These are phyloP conservation scores for Pygoscelis antarcticus DNA, from an alignment of 2,113 vertebrate genomes.

Conservation along the genomic window DNA sequence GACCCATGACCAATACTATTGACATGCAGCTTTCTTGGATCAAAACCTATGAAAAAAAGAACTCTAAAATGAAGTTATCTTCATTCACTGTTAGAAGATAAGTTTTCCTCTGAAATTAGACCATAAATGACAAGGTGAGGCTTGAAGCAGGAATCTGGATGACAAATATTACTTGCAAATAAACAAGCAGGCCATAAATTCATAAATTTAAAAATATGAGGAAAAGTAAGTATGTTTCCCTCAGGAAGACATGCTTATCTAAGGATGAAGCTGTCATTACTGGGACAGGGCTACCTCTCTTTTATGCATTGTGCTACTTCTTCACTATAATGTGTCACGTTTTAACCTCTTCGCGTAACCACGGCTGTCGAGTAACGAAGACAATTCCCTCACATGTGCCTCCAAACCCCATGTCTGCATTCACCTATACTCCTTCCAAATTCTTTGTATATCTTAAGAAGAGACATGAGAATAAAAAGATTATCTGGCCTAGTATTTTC, in stretches of 20 bases:
- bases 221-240: background rate
- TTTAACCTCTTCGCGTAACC: background rate
- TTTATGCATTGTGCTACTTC: background rate
- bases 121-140: background rate
- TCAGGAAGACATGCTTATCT: background rate
- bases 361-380: background rate
- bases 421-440: background rate
- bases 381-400: accelerated
- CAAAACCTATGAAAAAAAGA: background rate
- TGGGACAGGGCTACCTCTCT: background rate
- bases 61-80: background rate
- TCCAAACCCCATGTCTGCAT: background rate
- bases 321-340: background rate
- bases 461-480: background rate
- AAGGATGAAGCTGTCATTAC: background rate
- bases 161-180: background rate
- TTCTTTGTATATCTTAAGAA: background rate
- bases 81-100: background rate
- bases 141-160: background rate
- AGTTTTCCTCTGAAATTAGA: background rate
- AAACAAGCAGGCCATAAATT: background rate
- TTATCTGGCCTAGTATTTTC: background rate
- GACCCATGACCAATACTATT: background rate
- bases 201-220: background rate
- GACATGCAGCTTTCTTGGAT: background rate